Conservation (phyloP, 2,113 vertebrate species). For the Mustela nigripes region DNA sequence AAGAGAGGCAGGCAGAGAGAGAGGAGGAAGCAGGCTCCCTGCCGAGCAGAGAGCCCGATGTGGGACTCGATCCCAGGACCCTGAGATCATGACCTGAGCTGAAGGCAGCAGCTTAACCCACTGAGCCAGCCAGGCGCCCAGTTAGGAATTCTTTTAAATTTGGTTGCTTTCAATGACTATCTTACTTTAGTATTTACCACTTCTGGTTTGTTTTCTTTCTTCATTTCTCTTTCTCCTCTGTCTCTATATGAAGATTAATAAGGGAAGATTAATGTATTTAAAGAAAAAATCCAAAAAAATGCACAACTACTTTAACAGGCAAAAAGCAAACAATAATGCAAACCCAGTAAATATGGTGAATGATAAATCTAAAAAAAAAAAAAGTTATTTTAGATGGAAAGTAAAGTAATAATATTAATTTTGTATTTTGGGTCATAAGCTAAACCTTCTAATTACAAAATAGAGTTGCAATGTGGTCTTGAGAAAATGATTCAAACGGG, state of each 20-base stretch:
- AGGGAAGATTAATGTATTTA: background rate
- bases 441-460: background rate
- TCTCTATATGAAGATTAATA: background rate
- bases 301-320: background rate
- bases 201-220: background rate
- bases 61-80: too few relatives aligned
- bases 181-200: background rate
- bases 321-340: background rate
- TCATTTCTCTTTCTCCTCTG: background rate
- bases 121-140: too few relatives aligned
- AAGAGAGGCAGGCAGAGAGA: too few relatives aligned
- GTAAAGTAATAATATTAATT: background rate
- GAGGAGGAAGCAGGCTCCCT: too few relatives aligned
- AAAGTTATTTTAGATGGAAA: slow-evolving; percentile 21
- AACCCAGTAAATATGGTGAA: background rate
- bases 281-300: background rate
- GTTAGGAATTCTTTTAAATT: background rate
- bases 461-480: background rate
- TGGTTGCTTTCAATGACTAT: background rate
- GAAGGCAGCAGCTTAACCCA: too few relatives aligned
- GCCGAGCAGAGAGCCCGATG: too few relatives aligned
- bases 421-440: background rate
- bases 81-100: too few relatives aligned
- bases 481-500: background rate
- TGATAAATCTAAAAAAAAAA: background rate